A percentile compares a stretch with the other conserved stretches of the same genome.
These are phyloP conservation scores for Brachionus rotundiformis DNA, from an alignment of 1,140 invertebrate species.

Conservation along the genomic window DNA sequence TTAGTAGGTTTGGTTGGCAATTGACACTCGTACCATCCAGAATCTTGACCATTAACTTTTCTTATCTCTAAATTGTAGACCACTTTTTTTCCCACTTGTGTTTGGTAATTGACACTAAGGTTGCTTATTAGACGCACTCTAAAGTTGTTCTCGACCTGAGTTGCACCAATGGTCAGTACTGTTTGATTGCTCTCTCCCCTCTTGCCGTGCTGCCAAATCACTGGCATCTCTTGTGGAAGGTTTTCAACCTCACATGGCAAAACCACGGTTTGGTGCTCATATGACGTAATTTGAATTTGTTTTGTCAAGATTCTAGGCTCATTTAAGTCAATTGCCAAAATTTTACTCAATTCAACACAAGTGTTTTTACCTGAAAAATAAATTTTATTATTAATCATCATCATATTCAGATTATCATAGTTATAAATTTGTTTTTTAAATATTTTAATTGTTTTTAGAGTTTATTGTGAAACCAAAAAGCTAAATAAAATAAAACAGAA, in stretches of 20 bases:
- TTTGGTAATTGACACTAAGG: background rate
- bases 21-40: constrained; percentile 50
- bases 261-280: constrained; percentile 31
- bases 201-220: constrained; percentile 44
- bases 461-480: background rate
- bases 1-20: constrained; percentile 46
- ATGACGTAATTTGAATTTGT: background rate
- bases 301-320: constrained; percentile 27
- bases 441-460: background rate
- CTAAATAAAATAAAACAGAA: background rate
- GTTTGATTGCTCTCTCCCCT: constrained; percentile 34
- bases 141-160: constrained; percentile 32
- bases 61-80: constrained; percentile 47
- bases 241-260: constrained; percentile 31
- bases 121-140: constrained; percentile 3
- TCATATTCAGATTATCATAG: background rate
- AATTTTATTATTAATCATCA: background rate
- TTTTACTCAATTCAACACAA: background rate
- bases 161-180: constrained; percentile 36
- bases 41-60: constrained; percentile 1
- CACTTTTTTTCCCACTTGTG: background rate
- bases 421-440: background rate
- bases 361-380: background rate
- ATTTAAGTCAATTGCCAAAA: background rate
- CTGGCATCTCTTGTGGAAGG: constrained; percentile 1